Evolutionary conservation across 53 echinoderm and acorn worm species (phyloP).

Genomic region (Mesocentrotus franciscanus): DNA sequence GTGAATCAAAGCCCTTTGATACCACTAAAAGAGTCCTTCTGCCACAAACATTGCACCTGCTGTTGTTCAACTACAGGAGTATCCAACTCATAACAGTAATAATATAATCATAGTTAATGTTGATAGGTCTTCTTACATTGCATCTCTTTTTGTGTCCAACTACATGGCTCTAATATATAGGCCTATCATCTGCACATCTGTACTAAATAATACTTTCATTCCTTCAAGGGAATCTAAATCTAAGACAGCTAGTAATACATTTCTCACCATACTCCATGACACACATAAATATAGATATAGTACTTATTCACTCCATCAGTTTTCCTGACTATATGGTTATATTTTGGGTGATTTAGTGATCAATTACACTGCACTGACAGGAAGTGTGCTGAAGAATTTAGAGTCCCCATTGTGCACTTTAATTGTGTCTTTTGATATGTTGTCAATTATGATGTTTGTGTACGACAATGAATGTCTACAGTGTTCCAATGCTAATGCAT

Average conservation of each 20-base stretch:
- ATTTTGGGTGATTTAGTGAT: not conserved
- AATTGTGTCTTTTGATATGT: too few species aligned
- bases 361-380: too few species aligned
- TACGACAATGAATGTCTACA: too few species aligned
- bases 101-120: not conserved
- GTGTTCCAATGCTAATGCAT: too few species aligned
- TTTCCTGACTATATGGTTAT: not conserved
- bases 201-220: not conserved
- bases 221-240: not conserved
- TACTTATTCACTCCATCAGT: not conserved
- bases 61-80: not conserved
- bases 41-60: not conserved
- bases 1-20: too few species aligned
- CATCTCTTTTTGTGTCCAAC: not conserved
- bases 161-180: not conserved
- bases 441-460: too few species aligned
- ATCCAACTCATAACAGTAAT: not conserved
- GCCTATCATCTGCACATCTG: not conserved
- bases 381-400: too few species aligned
- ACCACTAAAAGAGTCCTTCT: too few species aligned
- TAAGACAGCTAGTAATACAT: not conserved
- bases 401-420: too few species aligned
- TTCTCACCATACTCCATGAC: slow-evolving; percentile 4
- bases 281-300: not conserved
- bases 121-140: not conserved